A percentile compares a stretch with the other conserved stretches of the same genome.
Conservation (phyloP, 2,113 vertebrate species). For the Propithecus coquereli region DNA sequence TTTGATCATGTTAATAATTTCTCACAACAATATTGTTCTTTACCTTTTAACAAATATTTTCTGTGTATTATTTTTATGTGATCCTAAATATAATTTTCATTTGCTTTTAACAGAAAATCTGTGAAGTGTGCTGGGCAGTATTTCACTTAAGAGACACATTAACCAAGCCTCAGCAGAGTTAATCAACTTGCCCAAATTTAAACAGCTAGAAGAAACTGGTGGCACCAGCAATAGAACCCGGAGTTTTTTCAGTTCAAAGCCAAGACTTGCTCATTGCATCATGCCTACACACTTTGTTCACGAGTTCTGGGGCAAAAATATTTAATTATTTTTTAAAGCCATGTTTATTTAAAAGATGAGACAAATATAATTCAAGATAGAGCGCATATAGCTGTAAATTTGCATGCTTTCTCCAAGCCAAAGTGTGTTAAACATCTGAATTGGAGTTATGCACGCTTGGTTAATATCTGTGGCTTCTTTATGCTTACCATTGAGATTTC, state of each 20-base stretch:
- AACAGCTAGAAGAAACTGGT: background rate
- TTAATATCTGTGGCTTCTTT: conserved; percentile 45
- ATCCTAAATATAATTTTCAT: background rate
- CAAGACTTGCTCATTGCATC: background rate
- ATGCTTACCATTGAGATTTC: conserved; percentile 71
- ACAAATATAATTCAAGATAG: background rate
- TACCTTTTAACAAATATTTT: background rate
- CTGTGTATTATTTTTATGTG: background rate
- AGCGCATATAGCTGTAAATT: background rate
- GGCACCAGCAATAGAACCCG: background rate
- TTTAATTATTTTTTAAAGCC: background rate
- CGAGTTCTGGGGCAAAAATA: background rate
- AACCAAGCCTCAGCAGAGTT: background rate
- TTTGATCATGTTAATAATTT: background rate
- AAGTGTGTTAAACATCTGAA: conserved; percentile 27
- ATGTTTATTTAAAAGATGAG: conserved; percentile 30
- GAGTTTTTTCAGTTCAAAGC: background rate
- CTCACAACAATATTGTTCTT: background rate
- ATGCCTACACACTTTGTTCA: background rate
- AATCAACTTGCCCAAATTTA: background rate
- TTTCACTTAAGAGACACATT: background rate
- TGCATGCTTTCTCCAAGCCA: conserved; percentile 47
- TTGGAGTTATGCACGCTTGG: background rate
- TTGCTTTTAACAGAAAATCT: background rate
- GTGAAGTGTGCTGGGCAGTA: background rate